Conservation (phyloP, 2,888 invertebrate species). For the Pollenia angustigena region DNA sequence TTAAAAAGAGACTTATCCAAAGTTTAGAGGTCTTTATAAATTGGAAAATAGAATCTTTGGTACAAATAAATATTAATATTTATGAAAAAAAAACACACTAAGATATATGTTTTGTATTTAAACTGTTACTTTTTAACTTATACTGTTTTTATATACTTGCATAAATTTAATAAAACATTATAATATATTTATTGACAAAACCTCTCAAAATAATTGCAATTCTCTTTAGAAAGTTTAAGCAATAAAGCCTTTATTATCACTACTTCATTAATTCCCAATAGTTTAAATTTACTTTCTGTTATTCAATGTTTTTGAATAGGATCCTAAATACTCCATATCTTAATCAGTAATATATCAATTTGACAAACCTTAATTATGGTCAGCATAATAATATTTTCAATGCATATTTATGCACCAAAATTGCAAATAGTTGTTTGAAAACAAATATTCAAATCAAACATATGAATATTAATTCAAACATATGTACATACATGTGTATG, state of each 20-base stretch:
- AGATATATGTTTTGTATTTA: too few relatives aligned
- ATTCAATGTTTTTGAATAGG: neutral
- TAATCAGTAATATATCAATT: conserved; percentile 1
- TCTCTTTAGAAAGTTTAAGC: neutral
- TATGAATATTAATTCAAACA: conserved; percentile 5
- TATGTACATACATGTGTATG: neutral
- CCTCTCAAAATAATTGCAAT: too few relatives aligned
- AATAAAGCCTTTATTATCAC: neutral
- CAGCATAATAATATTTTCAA: neutral
- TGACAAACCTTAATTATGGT: conserved; percentile 19
- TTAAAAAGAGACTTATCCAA: too few relatives aligned
- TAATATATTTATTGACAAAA: too few relatives aligned
- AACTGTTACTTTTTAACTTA: too few relatives aligned
- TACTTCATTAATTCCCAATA: too few relatives aligned
- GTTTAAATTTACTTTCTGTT: neutral
- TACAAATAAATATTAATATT: too few relatives aligned
- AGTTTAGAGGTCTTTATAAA: too few relatives aligned
- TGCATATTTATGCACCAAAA: neutral
- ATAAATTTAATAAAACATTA: too few relatives aligned
- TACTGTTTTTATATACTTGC: too few relatives aligned
- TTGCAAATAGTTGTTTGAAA: neutral
- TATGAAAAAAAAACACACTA: too few relatives aligned
- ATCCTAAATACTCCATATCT: neutral
- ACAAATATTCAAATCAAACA: neutral
- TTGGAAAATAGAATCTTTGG: too few relatives aligned